Evolutionary conservation across 1,140 invertebrate species (phyloP).

Genomic region (Dendrolimus punctatus): DNA sequence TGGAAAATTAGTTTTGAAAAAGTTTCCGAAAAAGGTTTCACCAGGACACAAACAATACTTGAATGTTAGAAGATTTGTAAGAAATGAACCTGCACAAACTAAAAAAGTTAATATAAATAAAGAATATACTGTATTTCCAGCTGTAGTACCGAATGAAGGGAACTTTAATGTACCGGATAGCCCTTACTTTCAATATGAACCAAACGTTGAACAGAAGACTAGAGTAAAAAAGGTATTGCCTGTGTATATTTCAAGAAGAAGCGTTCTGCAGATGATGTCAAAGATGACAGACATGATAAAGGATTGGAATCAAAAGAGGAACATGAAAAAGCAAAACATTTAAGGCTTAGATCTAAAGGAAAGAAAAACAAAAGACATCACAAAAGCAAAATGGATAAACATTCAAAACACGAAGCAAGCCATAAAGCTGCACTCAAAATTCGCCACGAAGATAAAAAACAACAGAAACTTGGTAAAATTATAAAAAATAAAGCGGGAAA

Average conservation of each 20-base stretch:
- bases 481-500: too few species aligned
- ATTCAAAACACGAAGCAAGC: too few species aligned
- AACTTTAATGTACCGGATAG: constrained; percentile 20
- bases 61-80: constrained; percentile 8
- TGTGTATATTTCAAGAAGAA: constrained; percentile 21
- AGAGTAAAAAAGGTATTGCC: constrained; percentile 22
- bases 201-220: constrained; percentile 16
- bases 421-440: too few species aligned
- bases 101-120: not conserved
- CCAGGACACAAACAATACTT: constrained; percentile 3
- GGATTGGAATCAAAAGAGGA: constrained; percentile 5
- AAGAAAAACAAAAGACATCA: too few species aligned
- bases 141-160: constrained; percentile 1
- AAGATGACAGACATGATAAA: constrained; percentile 5
- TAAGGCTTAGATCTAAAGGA: too few species aligned
- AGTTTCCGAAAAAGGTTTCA: too few species aligned
- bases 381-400: too few species aligned
- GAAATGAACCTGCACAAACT: constrained; percentile 6
- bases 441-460: too few species aligned
- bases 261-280: constrained; percentile 10
- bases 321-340: constrained; percentile 2
- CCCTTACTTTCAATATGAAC: constrained; percentile 22
- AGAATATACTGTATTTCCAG: constrained; percentile 23
- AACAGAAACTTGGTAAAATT: too few species aligned
- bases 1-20: too few species aligned